phyloP scores from a whole-genome alignment of 1,140 invertebrate genomes.

The Acromyrmex heyeri region DNA sequence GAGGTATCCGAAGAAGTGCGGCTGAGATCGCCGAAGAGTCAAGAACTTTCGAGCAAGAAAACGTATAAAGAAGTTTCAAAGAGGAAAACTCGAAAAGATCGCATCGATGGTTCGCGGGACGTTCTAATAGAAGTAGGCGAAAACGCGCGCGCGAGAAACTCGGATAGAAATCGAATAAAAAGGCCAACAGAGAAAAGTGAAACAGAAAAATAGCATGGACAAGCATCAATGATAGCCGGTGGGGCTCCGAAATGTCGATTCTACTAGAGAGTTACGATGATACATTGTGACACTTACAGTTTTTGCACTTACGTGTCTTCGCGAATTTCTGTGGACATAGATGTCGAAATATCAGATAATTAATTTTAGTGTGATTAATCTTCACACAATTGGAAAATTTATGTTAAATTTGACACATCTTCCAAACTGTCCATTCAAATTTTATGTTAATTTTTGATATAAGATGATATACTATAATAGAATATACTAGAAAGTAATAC shows the following conservation, averaged over 20 bases:
- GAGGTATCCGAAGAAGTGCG: constrained; percentile 58
- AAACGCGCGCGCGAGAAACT: constrained; percentile 67
- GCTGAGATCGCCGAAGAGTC: constrained; percentile 66
- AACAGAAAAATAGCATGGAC: constrained; percentile 61
- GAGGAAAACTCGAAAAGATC: constrained; percentile 69
- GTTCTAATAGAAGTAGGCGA: constrained; percentile 74
- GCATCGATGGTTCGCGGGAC: constrained; percentile 67
- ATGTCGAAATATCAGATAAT: neutral
- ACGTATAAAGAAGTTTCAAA: constrained; percentile 75
- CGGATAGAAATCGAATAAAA: constrained; percentile 55
- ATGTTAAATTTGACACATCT: no score
- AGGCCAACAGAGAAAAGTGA: constrained; percentile 37
- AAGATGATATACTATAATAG: no score
- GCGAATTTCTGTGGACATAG: neutral
- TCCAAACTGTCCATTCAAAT: no score
- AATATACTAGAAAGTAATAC: no score
- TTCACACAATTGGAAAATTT: neutral
- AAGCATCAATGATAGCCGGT: constrained; percentile 41
- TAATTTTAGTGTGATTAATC: neutral
- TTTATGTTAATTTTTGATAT: no score
- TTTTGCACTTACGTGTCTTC: neutral
- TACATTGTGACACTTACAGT: neutral
- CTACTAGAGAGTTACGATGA: constrained; percentile 32
- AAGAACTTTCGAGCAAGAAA: constrained; percentile 74
- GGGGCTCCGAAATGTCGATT: constrained; percentile 48